These are phyloP conservation scores for Pseudochromis fuscus DNA, from an alignment of 2,797 vertebrate genomes.

Conservation along the genomic window DNA sequence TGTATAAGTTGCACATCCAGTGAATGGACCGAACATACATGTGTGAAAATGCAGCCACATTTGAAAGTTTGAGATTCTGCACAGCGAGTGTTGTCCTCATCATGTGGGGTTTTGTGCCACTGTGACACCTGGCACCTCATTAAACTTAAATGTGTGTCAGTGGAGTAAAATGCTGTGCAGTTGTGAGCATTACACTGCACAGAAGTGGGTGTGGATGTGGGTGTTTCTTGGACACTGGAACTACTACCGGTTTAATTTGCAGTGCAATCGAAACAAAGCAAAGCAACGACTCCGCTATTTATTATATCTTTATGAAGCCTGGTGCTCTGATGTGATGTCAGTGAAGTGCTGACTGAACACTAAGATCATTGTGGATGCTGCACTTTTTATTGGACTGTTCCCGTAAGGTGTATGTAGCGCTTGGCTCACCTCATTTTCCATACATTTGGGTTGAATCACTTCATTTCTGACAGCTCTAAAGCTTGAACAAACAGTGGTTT, in stretches of 20 bases:
- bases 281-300: neutral
- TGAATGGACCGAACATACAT: neutral
- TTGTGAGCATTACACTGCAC: slow-evolving; percentile 31
- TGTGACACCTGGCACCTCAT: slow-evolving; percentile 7
- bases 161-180: slow-evolving; percentile 52
- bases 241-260: slow-evolving; percentile 9
- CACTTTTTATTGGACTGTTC: neutral
- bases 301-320: slow-evolving; percentile 1
- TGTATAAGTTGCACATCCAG: slow-evolving; percentile 11
- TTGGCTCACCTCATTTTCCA: neutral
- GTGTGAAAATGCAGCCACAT: neutral
- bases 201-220: slow-evolving; percentile 17
- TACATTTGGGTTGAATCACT: neutral
- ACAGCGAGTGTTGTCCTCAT: slow-evolving; percentile 16
- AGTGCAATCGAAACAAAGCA: slow-evolving; percentile 7
- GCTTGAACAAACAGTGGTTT: neutral
- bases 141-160: slow-evolving; percentile 59
- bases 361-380: slow-evolving; percentile 3
- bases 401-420: neutral
- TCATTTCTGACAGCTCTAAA: neutral
- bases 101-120: slow-evolving; percentile 3
- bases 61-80: slow-evolving; percentile 4
- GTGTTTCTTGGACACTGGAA: slow-evolving; percentile 31
- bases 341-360: neutral
- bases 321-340: neutral